Base-by-base conservation (phyloP, 2,113 vertebrate genomes). In the Fregata magnificens region DNA sequence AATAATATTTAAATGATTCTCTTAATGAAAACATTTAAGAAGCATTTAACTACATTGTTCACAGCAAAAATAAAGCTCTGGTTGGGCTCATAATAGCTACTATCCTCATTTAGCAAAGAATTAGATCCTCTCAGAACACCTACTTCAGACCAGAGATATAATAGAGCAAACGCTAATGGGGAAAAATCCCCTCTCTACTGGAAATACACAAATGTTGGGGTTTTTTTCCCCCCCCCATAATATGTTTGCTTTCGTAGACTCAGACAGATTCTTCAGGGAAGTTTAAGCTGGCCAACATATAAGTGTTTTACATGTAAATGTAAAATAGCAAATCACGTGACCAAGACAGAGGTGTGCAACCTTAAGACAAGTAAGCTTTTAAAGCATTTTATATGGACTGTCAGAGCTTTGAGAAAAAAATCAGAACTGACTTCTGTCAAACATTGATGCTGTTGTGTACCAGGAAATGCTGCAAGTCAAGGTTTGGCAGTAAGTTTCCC, bases 161-260 rank as follows among this genome's bases (percentile, higher is more conserved):
- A 63, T 1, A 84, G 14, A 84, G 38, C 16, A 83, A 89, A 84
- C 7, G 20, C 2, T 45, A 44, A 79, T 29, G 12, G 26, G 7
- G 4, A 0, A 16, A 38, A 36, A 59, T 26, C 1, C 6, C 20
- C 10, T n/a, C 70, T 82, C 28, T 58, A 36, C 11, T 73, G 15
- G 18, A 93, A 91, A 84, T 13, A 32, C 4, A 31, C n/a, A n/a
- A n/a, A n/a, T n/a, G n/a, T n/a, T n/a, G n/a, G n/a, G n/a, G n/a
- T n/a, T 29, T 34, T 16, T 15, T 3, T 1, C 2, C 4, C 10
- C 8, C 0, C 2, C 4, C 8, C 9, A 7, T 12, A 36, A 29
- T 16, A 34, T 16, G 1, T 82, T 89, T 78, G 6, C 19, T 88
- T 59, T 76, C 13, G 20, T 79, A 59, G 20, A n/a, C 11, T 61